Evolutionary conservation across 2,113 vertebrate genomes (phyloP).

Genomic region (Chlorodrepanis virens): DNA sequence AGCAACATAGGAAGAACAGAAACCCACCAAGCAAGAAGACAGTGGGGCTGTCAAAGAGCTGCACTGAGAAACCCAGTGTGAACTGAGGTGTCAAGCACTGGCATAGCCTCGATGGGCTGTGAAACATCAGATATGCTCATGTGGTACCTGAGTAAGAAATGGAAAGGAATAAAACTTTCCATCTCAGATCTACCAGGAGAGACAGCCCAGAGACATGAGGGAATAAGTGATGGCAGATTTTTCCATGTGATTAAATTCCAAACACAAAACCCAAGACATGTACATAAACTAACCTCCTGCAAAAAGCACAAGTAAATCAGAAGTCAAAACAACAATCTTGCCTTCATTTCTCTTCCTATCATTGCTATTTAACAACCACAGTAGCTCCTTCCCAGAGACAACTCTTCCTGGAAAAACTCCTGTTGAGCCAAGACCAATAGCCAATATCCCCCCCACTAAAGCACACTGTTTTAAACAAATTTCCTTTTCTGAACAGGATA

Average conservation of each 20-base stretch:
- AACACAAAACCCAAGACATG: not conserved
- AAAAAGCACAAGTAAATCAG: not conserved
- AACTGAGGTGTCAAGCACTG: not conserved
- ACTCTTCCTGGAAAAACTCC: not conserved
- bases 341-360: not conserved
- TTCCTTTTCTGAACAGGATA: not conserved
- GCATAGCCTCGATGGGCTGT: accelerated
- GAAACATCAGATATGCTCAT: not conserved
- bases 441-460: not conserved
- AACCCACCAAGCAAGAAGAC: not conserved
- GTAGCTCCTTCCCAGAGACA: not conserved
- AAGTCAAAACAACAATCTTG: not conserved
- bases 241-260: not conserved
- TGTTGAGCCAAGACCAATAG: not conserved
- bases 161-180: not conserved
- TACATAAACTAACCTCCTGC: not conserved
- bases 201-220: not conserved
- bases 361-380: not conserved
- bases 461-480: not conserved
- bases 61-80: not conserved
- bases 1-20: not conserved
- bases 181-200: not conserved
- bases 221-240: not conserved
- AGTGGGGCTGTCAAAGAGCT: not conserved
- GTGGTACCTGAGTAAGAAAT: accelerated